Conservation (phyloP, 1,140 invertebrate genomes). For the Zaprionus camerounensis region DNA sequence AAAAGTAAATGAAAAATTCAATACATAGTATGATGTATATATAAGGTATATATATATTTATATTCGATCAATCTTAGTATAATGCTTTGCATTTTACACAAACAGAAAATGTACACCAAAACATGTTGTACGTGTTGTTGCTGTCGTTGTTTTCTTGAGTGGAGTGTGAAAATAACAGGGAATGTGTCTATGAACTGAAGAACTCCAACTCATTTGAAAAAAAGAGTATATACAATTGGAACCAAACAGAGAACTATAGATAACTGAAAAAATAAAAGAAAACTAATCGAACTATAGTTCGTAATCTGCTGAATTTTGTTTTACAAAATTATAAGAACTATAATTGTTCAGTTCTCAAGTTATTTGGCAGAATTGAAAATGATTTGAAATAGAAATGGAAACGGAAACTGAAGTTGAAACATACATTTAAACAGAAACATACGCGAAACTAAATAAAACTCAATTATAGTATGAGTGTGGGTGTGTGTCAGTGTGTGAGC, state of each 20-base stretch:
- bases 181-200: constrained; percentile 24
- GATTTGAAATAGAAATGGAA: background rate
- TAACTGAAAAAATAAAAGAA: background rate
- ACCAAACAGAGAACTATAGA: background rate
- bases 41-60: constrained; percentile 59
- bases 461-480: constrained; percentile 11
- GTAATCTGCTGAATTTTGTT: background rate
- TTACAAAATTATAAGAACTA: background rate
- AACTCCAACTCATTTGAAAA: background rate
- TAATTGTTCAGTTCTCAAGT: background rate
- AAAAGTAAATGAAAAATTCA: constrained; percentile 74
- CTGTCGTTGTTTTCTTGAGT: constrained; percentile 10
- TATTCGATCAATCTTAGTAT: constrained; percentile 66
- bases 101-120: constrained; percentile 67
- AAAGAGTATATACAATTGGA: background rate
- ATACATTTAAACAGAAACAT: constrained; percentile 6
- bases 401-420: constrained; percentile 9
- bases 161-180: constrained; percentile 9
- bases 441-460: background rate
- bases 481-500: constrained; percentile 12
- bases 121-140: constrained; percentile 43
- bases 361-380: background rate
- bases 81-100: constrained; percentile 75
- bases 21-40: constrained; percentile 65
- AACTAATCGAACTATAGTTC: background rate